Base-by-base conservation (phyloP, 2,113 vertebrate genomes). In the Oryzias celebensis region DNA sequence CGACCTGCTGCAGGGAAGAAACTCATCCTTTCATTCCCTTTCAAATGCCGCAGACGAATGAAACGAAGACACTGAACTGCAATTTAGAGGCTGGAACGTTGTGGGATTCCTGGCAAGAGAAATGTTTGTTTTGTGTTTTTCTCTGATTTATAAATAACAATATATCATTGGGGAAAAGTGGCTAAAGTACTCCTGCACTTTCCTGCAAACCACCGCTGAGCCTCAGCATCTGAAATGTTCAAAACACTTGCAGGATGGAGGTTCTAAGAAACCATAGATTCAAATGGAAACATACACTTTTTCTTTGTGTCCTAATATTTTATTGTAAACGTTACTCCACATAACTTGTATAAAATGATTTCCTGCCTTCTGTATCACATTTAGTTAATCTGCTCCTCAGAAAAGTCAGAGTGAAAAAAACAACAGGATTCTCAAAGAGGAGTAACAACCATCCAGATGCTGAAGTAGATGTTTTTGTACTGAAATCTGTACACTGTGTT, bases 81-180 rank as follows among this genome's bases (percentile, higher is more conserved):
- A 87, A 88, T 88, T 89, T 85, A 55, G 64, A 83, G 71, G 58
- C 0, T 23, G 73, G 72, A 73, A 52, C 59, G 78, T 80, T 70
- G 71, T 73, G 71, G 71, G 75, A 78, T 61, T 78, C 72, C 70
- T 65, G 73, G 67, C 68, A 23, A 15, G 28, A 43, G 48, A 63
- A 55, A 53, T 59, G 62, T 80, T 82, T 80, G 55, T 64, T 75
- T 78, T 18, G 14, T 48, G 17, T 48, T 48, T 79, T 80, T 73
- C 65, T 65, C 62, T 46, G 58, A 68, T 65, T 82, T 89, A 91
- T 87, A 91, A 90, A 91, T 89, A 89, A 89, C 83, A 88, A 85
- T 83, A 85, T 82, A 78, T 86, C 85, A 87, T 77, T 81, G 70
- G 60, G 65, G 58, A 60, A 77, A 86, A 87, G 81, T 76, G 74